phyloP scores from a whole-genome alignment of 2,797 vertebrate species.

The Rhinophrynus dorsalis region DNA sequence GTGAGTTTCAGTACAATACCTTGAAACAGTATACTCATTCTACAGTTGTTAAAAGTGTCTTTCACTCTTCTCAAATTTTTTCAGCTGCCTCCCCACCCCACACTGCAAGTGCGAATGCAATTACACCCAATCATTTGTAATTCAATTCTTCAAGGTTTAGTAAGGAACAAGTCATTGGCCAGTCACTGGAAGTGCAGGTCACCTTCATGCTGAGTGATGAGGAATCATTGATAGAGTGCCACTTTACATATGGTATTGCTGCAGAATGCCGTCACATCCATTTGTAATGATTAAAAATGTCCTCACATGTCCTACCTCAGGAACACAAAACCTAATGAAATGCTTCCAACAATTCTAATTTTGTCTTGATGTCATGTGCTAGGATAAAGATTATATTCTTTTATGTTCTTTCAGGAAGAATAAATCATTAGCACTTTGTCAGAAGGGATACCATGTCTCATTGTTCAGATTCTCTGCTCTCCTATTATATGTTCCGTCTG shows the following conservation, averaged over 20 bases:
- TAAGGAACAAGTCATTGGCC: not conserved
- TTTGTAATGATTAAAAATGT: slow-evolving; percentile 21
- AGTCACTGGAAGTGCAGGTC: slow-evolving; percentile 2
- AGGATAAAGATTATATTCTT: not conserved
- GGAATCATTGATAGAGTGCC: not conserved
- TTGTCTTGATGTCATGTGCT: not conserved
- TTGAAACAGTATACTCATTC: too few relatives aligned
- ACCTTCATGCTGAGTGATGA: slow-evolving; percentile 27
- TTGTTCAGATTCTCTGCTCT: not conserved
- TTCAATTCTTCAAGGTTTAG: slow-evolving; percentile 1
- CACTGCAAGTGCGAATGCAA: not conserved
- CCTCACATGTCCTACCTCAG: not conserved
- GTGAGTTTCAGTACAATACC: too few relatives aligned
- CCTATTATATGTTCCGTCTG: not conserved
- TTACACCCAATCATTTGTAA: slow-evolving; percentile 17
- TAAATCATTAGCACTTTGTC: not conserved
- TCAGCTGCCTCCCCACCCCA: not conserved
- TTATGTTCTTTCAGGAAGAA: not conserved
- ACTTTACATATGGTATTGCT: not conserved
- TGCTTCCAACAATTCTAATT: not conserved
- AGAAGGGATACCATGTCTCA: not conserved
- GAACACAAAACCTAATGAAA: slow-evolving; percentile 6
- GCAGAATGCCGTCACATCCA: not conserved
- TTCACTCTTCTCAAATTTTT: too few relatives aligned
- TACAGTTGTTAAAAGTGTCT: too few relatives aligned